These are phyloP conservation scores for Sceloporus tristichus DNA, from an alignment of 2,113 vertebrate genomes.

Conservation along the genomic window DNA sequence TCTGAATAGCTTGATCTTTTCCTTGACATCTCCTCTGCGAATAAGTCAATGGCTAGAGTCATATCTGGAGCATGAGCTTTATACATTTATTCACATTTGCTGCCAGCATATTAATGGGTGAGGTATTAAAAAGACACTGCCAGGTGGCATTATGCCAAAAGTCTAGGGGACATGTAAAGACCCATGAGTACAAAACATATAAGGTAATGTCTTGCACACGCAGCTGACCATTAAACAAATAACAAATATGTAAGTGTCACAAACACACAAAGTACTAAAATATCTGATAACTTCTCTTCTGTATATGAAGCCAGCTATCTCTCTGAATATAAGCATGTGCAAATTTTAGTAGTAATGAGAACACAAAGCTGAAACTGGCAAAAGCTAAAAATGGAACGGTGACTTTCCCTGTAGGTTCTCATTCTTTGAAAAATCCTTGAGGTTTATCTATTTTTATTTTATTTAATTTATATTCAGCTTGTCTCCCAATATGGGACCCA, in stretches of 20 bases:
- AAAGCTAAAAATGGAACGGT: not conserved
- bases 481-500: too few relatives aligned
- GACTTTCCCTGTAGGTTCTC: not conserved
- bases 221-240: not conserved
- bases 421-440: not conserved
- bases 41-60: slow-evolving; percentile 22
- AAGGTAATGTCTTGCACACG: not conserved
- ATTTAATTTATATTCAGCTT: too few relatives aligned
- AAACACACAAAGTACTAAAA: not conserved
- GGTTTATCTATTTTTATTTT: not conserved
- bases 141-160: not conserved
- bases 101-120: slow-evolving; percentile 40
- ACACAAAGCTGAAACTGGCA: not conserved
- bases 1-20: not conserved
- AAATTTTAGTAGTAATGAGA: not conserved
- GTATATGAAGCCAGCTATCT: slow-evolving; percentile 4
- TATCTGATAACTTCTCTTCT: not conserved
- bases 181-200: not conserved
- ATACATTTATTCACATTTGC: slow-evolving; percentile 22
- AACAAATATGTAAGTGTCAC: slow-evolving; percentile 12
- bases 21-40: slow-evolving; percentile 34
- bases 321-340: not conserved
- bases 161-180: not conserved
- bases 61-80: slow-evolving; percentile 29
- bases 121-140: slow-evolving; percentile 29